These are phyloP conservation scores for Trissolcus brochymenae DNA, from an alignment of 2,888 invertebrate species.

Conservation along the genomic window DNA sequence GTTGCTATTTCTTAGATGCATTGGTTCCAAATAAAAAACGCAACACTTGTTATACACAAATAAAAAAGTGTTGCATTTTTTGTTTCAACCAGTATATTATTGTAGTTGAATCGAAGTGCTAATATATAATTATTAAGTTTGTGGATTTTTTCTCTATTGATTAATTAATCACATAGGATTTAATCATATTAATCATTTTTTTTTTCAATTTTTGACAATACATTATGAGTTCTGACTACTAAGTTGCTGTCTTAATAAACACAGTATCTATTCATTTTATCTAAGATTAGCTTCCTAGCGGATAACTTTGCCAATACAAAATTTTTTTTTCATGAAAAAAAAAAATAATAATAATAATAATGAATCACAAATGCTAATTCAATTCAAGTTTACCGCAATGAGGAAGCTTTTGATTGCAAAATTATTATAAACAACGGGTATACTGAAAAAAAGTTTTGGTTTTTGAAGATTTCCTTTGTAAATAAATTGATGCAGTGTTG, in stretches of 20 bases:
- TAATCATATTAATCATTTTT: too few relatives aligned
- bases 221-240: slow-evolving; percentile 12
- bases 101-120: slow-evolving; percentile 32
- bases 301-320: slow-evolving; percentile 34
- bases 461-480: too few relatives aligned
- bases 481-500: slow-evolving; percentile 35
- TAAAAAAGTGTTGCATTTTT: background rate
- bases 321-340: background rate
- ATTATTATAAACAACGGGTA: background rate
- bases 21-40: too few relatives aligned
- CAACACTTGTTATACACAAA: too few relatives aligned
- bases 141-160: background rate
- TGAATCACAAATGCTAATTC: too few relatives aligned
- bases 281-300: slow-evolving; percentile 56
- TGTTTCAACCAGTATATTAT: background rate
- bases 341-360: too few relatives aligned
- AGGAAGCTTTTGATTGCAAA: slow-evolving; percentile 20
- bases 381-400: slow-evolving; percentile 29
- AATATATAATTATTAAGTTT: background rate
- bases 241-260: slow-evolving; percentile 38
- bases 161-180: slow-evolving; percentile 12
- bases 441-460: too few relatives aligned
- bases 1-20: slow-evolving; percentile 35
- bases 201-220: too few relatives aligned
- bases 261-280: slow-evolving; percentile 40